Evolutionary conservation across 2,888 invertebrate species (phyloP).

Genomic region (Lasioglossum marginatum): DNA sequence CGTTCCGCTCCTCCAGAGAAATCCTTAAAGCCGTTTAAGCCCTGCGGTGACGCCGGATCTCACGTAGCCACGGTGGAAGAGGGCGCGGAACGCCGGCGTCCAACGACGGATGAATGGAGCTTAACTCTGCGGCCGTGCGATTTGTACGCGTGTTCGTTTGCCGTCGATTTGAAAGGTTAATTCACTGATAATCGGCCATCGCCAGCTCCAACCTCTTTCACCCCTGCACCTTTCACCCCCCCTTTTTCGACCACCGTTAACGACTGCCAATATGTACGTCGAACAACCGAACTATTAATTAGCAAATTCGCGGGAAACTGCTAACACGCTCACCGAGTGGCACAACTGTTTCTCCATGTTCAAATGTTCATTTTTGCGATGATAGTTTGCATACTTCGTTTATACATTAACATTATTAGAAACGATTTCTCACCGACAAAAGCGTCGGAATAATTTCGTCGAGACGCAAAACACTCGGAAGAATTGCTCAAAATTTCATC

Average conservation of each 20-base stretch:
- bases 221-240: neutral
- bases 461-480: neutral
- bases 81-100: conserved; percentile 46
- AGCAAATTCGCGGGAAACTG: neutral
- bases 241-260: neutral
- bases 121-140: conserved; percentile 72
- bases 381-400: neutral
- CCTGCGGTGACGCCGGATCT: conserved; percentile 72
- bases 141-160: conserved; percentile 70
- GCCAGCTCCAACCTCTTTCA: neutral
- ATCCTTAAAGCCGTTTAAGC: conserved; percentile 72
- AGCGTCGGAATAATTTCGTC: neutral
- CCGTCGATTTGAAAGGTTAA: conserved; percentile 69
- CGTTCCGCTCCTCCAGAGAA: conserved; percentile 65
- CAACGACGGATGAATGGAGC: conserved; percentile 74
- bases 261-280: neutral
- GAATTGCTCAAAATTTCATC: neutral
- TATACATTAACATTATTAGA: neutral
- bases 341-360: neutral
- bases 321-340: neutral
- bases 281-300: neutral
- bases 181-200: conserved; percentile 64
- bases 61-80: conserved; percentile 60
- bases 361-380: neutral
- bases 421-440: neutral